Percentiles rank a stretch among this genome's conserved stretches.
Evolutionary conservation across 1,140 invertebrate species (phyloP).

Genomic region (Goniozus legneri): DNA sequence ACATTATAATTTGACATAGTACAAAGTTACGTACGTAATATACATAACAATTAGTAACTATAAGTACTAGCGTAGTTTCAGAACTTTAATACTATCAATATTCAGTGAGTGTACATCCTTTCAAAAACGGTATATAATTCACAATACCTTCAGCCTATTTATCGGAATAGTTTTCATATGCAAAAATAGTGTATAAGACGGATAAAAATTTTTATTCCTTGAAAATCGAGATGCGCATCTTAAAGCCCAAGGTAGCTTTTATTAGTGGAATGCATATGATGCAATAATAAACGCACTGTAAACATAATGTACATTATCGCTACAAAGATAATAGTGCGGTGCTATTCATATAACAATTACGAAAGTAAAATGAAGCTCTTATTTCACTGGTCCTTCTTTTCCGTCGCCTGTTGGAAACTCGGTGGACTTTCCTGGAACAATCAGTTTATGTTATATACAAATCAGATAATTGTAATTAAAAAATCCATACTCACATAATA

Average conservation of each 20-base stretch:
- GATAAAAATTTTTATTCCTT: no score
- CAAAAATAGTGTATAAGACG: no score
- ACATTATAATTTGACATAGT: constrained; percentile 20
- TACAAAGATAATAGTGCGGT: no score
- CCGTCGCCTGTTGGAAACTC: constrained; percentile 64
- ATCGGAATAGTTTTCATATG: neutral
- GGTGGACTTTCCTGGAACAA: constrained; percentile 69
- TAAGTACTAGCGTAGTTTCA: constrained; percentile 18
- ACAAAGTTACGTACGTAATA: constrained; percentile 20
- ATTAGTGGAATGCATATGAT: neutral
- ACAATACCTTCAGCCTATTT: neutral
- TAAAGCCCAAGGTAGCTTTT: no score
- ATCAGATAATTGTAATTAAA: constrained; percentile 3
- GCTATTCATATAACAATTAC: no score
- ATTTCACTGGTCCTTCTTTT: constrained; percentile 57
- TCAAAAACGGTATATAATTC: neutral
- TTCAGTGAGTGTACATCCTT: neutral
- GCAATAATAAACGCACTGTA: no score
- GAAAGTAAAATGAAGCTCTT: no score
- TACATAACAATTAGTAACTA: constrained; percentile 23
- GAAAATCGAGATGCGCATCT: no score
- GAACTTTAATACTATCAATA: neutral
- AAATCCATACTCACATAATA: constrained; percentile 68
- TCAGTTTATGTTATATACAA: constrained; percentile 11
- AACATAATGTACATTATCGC: no score